Conservation (phyloP, 2,888 invertebrate genomes). For the Temnothorax ravouxi region DNA sequence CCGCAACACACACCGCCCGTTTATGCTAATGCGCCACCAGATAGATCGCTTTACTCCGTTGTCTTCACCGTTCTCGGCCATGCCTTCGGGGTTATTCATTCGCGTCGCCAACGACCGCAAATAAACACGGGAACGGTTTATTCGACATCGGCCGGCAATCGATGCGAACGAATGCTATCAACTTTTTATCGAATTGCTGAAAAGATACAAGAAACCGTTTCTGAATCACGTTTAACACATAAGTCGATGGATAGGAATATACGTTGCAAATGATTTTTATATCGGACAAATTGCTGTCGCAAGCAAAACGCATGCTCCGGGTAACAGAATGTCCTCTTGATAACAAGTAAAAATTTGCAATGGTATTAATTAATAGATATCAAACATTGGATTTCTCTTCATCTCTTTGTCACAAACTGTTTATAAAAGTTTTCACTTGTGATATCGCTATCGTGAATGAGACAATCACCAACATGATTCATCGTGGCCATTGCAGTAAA, state of each 20-base stretch:
- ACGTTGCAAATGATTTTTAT: neutral
- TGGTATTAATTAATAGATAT: slow-evolving; percentile 68
- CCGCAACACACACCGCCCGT: slow-evolving; percentile 57
- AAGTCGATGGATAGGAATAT: slow-evolving; percentile 4
- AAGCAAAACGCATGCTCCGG: slow-evolving; percentile 5
- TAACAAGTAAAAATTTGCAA: slow-evolving; percentile 30
- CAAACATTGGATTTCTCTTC: slow-evolving; percentile 43
- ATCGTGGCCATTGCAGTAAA: slow-evolving; percentile 67
- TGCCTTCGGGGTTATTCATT: slow-evolving; percentile 35
- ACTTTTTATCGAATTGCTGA: slow-evolving; percentile 21
- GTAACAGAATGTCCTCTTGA: neutral
- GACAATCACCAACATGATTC: slow-evolving; percentile 73
- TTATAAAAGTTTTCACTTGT: slow-evolving; percentile 74
- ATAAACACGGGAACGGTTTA: neutral
- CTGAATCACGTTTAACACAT: slow-evolving; percentile 20
- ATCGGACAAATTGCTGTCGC: slow-evolving; percentile 5
- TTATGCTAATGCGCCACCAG: slow-evolving; percentile 63
- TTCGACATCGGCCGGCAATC: neutral
- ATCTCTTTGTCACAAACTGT: slow-evolving; percentile 50
- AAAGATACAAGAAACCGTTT: slow-evolving; percentile 18
- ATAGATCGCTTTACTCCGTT: slow-evolving; percentile 65
- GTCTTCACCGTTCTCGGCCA: slow-evolving; percentile 47
- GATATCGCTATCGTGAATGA: slow-evolving; percentile 68
- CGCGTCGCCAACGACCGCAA: neutral
- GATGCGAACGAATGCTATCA: slow-evolving; percentile 9